Percentiles rank a stretch among this genome's conserved stretches.
phyloP scores from a whole-genome alignment of 2,797 vertebrate genomes.

The Oreochromis mossambicus region DNA sequence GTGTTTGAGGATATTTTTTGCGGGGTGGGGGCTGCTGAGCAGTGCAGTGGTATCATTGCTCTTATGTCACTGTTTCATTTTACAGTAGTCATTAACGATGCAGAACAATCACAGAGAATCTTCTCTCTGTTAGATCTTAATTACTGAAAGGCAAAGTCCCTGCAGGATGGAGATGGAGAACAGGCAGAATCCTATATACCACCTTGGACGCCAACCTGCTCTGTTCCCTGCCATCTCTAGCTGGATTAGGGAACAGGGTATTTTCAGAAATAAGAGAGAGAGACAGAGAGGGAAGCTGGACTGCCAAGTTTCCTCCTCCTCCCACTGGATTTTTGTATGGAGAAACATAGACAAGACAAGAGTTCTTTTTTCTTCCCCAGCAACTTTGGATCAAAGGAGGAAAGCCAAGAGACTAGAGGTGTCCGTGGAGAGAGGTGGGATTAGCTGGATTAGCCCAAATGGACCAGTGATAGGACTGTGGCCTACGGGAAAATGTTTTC shows the following conservation, averaged over 20 bases:
- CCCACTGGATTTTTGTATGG: constrained; percentile 15
- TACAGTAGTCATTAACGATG: constrained; percentile 9
- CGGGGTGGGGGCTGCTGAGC: neutral
- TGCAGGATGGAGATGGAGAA: constrained; percentile 13
- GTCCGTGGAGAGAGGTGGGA: constrained; percentile 43
- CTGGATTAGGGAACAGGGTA: constrained; percentile 48
- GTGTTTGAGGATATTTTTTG: neutral
- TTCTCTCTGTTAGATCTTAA: constrained; percentile 16
- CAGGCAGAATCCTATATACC: constrained; percentile 29
- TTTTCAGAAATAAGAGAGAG: constrained; percentile 40
- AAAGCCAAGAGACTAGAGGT: constrained; percentile 46
- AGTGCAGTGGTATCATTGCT: neutral
- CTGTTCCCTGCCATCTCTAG: constrained; percentile 28
- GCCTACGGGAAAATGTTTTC: constrained; percentile 29
- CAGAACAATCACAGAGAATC: neutral
- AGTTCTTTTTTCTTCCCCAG: neutral
- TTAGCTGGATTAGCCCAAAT: constrained; percentile 62
- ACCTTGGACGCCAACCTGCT: constrained; percentile 44
- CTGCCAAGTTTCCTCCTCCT: constrained; percentile 46
- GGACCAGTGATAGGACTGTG: constrained; percentile 45
- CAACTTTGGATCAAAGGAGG: constrained; percentile 57
- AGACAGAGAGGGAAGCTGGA: neutral
- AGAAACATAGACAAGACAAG: constrained; percentile 24
- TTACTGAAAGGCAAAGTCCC: constrained; percentile 32
- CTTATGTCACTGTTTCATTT: neutral